Percentiles rank a stretch among this genome's conserved stretches.
Conservation (phyloP, 1,140 invertebrate species). For the Helicoverpa zea region DNA sequence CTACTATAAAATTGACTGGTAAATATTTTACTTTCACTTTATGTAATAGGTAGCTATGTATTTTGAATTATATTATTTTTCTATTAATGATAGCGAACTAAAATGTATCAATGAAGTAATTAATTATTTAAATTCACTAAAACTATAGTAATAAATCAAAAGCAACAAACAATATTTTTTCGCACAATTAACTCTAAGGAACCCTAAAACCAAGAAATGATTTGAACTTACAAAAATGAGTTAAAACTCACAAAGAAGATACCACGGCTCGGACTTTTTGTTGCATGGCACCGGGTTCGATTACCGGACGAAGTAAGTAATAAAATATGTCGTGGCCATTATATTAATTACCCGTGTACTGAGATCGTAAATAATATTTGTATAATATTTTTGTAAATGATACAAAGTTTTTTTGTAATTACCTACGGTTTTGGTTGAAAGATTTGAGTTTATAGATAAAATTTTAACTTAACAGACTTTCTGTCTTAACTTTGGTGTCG, state of each 20-base stretch:
- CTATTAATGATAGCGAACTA: too few species aligned
- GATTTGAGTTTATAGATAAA: too few species aligned
- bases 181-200: conserved; percentile 17
- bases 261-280: conserved; percentile 43
- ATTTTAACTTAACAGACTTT: too few species aligned
- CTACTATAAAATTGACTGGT: too few species aligned
- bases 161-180: background rate
- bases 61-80: too few species aligned
- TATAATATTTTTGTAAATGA: conserved; percentile 12
- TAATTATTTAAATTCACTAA: too few species aligned
- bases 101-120: too few species aligned
- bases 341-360: conserved; percentile 47
- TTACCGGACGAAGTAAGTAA: conserved; percentile 45
- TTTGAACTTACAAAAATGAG: conserved; percentile 66
- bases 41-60: too few species aligned
- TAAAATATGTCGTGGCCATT: conserved; percentile 50
- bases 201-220: conserved; percentile 65
- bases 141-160: background rate
- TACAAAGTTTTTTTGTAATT: background rate
- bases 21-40: too few species aligned
- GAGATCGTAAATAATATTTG: conserved; percentile 36
- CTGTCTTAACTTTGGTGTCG: too few species aligned
- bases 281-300: conserved; percentile 42
- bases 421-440: too few species aligned
- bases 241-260: conserved; percentile 57